Conservation (phyloP, 2,888 invertebrate species). For the Volucella bombylans region DNA sequence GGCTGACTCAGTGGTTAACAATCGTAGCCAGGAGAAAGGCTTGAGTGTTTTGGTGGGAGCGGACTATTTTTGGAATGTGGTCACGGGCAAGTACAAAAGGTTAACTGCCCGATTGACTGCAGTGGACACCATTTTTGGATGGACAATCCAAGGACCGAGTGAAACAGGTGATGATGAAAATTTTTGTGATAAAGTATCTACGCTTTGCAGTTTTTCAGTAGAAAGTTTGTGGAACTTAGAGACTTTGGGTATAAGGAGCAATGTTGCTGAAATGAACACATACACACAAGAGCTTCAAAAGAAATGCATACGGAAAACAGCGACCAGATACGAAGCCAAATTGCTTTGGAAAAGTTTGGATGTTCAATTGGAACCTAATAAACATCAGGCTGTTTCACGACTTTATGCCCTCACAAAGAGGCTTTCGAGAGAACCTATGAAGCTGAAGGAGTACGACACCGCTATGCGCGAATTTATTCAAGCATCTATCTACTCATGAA, state of each 20-base stretch:
- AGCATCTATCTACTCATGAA: neutral
- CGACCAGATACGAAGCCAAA: conserved; percentile 15
- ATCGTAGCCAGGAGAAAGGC: neutral
- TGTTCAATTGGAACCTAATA: conserved; percentile 6
- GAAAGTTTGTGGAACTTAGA: conserved; percentile 19
- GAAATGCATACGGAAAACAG: conserved; percentile 12
- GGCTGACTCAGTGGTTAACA: neutral
- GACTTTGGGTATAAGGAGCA: conserved; percentile 8
- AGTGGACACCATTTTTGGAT: conserved; percentile 9
- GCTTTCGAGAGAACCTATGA: conserved; percentile 17
- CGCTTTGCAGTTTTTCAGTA: conserved; percentile 11
- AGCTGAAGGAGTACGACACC: conserved; percentile 18
- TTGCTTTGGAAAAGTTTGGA: conserved; percentile 11
- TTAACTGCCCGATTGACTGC: conserved; percentile 6
- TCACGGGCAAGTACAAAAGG: conserved; percentile 12
- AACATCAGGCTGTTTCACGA: conserved; percentile 4
- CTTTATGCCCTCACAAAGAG: conserved; percentile 19
- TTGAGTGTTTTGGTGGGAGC: conserved; percentile 4
- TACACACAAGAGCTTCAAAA: conserved; percentile 22
- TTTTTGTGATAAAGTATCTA: neutral
- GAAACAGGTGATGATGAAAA: neutral
- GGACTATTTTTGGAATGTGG: conserved; percentile 9
- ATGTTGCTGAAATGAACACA: neutral
- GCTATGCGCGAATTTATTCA: conserved; percentile 21
- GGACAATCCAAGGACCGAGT: conserved; percentile 21